Percentiles rank a stretch among this genome's conserved stretches.
These are phyloP conservation scores for Bos taurus DNA, from an alignment of 2,113 vertebrate genomes.

Conservation along the genomic window DNA sequence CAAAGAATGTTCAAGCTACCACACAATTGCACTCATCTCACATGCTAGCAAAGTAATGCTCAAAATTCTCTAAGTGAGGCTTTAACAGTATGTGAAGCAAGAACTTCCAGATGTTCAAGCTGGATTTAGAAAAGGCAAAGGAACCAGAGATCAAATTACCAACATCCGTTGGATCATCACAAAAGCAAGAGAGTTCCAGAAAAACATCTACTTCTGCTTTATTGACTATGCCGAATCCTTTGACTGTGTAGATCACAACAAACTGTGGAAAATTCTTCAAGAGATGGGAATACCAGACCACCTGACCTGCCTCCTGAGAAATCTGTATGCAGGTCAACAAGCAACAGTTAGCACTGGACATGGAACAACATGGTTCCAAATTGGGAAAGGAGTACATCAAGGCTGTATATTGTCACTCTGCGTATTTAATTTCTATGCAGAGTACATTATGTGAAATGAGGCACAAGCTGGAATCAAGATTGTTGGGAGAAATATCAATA, in stretches of 20 bases:
- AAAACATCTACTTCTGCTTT: background rate
- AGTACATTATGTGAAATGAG: background rate
- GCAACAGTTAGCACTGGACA: background rate
- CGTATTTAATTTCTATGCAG: background rate
- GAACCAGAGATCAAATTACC: background rate
- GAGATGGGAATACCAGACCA: background rate
- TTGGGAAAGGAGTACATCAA: background rate
- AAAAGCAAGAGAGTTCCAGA: background rate
- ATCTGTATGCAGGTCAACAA: background rate
- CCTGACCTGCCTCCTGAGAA: background rate
- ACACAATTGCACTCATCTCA: background rate
- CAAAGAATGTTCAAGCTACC: background rate
- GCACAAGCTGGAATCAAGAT: background rate
- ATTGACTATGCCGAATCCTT: background rate
- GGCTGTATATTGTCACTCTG: background rate
- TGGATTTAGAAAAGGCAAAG: background rate
- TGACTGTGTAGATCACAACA: background rate
- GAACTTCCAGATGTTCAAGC: background rate
- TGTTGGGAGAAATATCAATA: background rate
- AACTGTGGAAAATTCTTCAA: background rate
- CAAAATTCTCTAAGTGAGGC: background rate
- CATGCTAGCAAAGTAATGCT: background rate
- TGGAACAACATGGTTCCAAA: background rate
- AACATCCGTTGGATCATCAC: background rate
- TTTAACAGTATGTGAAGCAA: background rate